Conservation (phyloP, 2,888 invertebrate species). For the Apotomis turbidana region DNA sequence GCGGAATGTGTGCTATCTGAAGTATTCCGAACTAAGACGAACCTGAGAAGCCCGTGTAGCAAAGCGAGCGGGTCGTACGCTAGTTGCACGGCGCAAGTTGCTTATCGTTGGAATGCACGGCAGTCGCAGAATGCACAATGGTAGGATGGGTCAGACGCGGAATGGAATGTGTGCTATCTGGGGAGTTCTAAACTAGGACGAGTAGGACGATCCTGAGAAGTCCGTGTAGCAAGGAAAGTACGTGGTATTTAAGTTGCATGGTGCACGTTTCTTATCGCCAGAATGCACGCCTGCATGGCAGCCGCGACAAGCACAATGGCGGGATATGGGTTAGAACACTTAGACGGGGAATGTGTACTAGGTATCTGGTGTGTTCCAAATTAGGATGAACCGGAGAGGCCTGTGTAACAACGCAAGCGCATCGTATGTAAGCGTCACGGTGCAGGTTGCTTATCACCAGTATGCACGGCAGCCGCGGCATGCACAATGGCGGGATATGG, state of each 20-base stretch:
- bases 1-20: conserved; percentile 8
- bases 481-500: neutral
- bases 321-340: no score
- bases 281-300: conserved; percentile 6
- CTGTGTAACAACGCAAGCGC: no score
- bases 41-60: no score
- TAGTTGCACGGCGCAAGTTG: conserved; percentile 4
- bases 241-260: no score
- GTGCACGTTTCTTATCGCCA: conserved; percentile 18
- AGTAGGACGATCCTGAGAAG: neutral
- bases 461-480: conserved; percentile 4
- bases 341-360: conserved; percentile 15
- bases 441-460: conserved; percentile 17
- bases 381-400: neutral
- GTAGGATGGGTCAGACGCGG: conserved; percentile 2
- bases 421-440: no score
- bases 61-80: no score
- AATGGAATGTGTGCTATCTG: conserved; percentile 26
- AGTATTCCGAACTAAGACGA: no score
- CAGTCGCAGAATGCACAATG: no score
- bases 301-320: neutral
- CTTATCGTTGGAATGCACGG: neutral
- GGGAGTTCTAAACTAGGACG: conserved; percentile 13
- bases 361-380: conserved; percentile 28
- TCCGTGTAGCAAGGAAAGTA: no score